phyloP scores from a whole-genome alignment of 2,113 vertebrate species.

The Diadophis punctatus region DNA sequence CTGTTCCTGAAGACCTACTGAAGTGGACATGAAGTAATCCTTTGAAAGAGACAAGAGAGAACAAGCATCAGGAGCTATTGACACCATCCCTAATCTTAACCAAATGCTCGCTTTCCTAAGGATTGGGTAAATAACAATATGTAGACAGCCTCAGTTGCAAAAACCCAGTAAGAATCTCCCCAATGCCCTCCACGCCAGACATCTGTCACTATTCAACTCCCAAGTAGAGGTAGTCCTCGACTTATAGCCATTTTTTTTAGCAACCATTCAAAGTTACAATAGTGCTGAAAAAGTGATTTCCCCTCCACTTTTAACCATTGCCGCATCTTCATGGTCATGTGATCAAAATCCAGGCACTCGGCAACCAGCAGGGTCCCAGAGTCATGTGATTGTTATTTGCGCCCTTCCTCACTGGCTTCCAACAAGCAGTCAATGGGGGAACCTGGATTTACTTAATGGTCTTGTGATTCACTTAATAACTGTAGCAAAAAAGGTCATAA shows the following conservation, averaged over 20 bases:
- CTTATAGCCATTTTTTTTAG: not conserved
- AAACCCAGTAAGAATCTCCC: not conserved
- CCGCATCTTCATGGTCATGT: not conserved
- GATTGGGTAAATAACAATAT: not conserved
- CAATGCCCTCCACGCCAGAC: not conserved
- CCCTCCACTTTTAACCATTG: not conserved
- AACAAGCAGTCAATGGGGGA: not conserved
- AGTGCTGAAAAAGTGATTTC: not conserved
- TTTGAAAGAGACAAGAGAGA: slow-evolving; percentile 45
- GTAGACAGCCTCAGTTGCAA: not conserved
- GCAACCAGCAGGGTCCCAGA: not conserved
- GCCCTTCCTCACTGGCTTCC: not conserved
- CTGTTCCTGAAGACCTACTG: slow-evolving; percentile 85
- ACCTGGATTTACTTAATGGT: not conserved
- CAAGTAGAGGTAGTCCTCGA: not conserved
- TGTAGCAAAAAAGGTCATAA: not conserved
- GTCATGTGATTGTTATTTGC: not conserved
- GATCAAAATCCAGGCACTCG: not conserved
- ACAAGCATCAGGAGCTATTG: not conserved
- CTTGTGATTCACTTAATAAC: not conserved
- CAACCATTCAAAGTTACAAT: not conserved
- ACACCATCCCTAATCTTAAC: not conserved
- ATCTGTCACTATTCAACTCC: not conserved
- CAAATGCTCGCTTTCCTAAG: not conserved
- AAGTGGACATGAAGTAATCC: slow-evolving; percentile 85